phyloP scores from a whole-genome alignment of 2,113 vertebrate species.

The Thermophis baileyi region DNA sequence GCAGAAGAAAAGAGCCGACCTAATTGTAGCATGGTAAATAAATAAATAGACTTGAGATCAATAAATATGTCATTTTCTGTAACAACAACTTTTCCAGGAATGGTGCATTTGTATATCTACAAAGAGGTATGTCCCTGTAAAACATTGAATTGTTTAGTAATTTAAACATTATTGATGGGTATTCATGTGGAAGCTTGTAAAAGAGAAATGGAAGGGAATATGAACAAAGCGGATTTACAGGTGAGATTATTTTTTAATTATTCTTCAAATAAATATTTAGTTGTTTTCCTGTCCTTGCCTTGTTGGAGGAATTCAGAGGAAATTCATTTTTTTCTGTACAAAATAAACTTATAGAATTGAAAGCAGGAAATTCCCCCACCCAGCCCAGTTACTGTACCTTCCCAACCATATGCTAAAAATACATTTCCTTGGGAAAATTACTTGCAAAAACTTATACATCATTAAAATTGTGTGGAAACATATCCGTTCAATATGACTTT shows the following conservation, averaged over 20 bases:
- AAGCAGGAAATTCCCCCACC: not conserved
- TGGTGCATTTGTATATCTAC: constrained; percentile 47
- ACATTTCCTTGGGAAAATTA: not conserved
- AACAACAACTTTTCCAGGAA: constrained; percentile 46
- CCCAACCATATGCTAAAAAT: not conserved
- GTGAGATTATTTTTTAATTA: constrained; percentile 29
- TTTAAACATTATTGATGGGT: constrained; percentile 60
- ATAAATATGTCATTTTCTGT: constrained; percentile 49
- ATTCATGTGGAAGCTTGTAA: constrained; percentile 51
- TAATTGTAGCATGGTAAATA: constrained; percentile 41
- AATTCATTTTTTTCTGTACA: not conserved
- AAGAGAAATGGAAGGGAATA: constrained; percentile 53
- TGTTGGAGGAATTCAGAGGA: not conserved
- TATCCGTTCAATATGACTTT: not conserved
- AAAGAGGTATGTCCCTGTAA: not conserved
- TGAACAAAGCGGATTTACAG: constrained; percentile 42
- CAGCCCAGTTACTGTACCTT: not conserved
- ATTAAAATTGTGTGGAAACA: not conserved
- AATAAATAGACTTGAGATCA: constrained; percentile 30
- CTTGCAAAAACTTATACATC: not conserved
- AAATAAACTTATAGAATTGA: not conserved
- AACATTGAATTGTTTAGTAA: constrained; percentile 46
- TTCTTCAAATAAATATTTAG: constrained; percentile 35
- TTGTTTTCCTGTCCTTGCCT: constrained; percentile 9
- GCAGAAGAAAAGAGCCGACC: constrained; percentile 25